Conservation (phyloP, 1,140 invertebrate genomes). For the Eueides isabella region DNA sequence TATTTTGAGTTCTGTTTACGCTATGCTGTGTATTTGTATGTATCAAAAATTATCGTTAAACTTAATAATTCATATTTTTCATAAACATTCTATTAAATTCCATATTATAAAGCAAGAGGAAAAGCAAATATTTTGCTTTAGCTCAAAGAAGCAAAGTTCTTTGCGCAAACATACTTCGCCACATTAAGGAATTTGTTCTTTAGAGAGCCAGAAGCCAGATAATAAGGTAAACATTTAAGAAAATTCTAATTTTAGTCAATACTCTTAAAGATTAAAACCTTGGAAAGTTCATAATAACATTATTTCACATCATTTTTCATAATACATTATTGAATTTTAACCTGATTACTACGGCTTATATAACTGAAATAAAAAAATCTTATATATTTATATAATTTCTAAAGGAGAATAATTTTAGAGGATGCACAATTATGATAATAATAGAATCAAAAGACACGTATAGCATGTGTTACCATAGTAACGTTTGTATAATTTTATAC, state of each 20-base stretch:
- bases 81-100: background rate
- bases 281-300: background rate
- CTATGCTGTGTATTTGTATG: too few species aligned
- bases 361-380: too few species aligned
- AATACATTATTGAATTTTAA: background rate
- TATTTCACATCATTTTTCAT: background rate
- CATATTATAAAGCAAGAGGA: background rate
- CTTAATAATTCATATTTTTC: conserved; percentile 6
- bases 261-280: background rate
- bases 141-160: conserved; percentile 11
- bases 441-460: too few species aligned
- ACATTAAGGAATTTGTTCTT: conserved; percentile 7
- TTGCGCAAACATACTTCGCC: conserved; percentile 6
- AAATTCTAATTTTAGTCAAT: background rate
- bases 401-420: too few species aligned
- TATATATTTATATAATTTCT: too few species aligned
- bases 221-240: conserved; percentile 3
- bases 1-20: too few species aligned
- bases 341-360: too few species aligned
- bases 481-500: too few species aligned
- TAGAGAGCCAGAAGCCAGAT: background rate
- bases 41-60: background rate
- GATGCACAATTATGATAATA: too few species aligned
- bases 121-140: background rate
- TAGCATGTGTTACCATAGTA: too few species aligned